Base-by-base conservation (phyloP, 2,888 invertebrate genomes). In the Yponomeuta sedellus region DNA sequence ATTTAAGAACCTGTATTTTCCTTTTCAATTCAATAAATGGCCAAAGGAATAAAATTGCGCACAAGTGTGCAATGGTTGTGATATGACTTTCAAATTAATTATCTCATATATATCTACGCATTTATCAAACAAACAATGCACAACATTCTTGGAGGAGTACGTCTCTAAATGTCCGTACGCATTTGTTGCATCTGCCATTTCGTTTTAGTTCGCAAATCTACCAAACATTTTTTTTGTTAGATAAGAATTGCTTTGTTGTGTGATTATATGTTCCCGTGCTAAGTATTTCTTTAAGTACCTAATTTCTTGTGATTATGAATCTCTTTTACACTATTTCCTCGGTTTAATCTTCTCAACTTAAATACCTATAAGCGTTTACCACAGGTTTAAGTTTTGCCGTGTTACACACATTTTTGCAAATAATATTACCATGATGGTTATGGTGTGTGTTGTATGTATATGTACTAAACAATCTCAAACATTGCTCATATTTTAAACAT, bases 11-110 rank as follows among this genome's bases (percentile, higher is more conserved):
- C 22, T 52, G 8, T 34, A 61, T 62, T 44, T 56, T 66, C 22
- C 19, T 63, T 39, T 63, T n/a, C 10, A 34, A 63, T 61, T 61
- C 34, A 57, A 34, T 57, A 59, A 58, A 61, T 65, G 65, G 86
- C 86, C 83, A 85, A 85, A 83, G 82, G 79, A 78, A 84, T 80
- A 81, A 85, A 83, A 82, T 82, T 75, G 74, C 73, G 77, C 75
- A 76, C 79, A 73, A 70, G 68, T 67, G 71, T 75, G 76, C 76
- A 75, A 77, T 71, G 85, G 87, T 87, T 88, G 86, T 86, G 85
- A 85, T 65, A 65, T 65, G 58, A 65, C 57, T 65, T 64, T 64
- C 25, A n/a, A 64, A 56, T 56, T 52, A 22, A 56, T 52, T 52
- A 52, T 52, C 16, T 52, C 44, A 12, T 52, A 52, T 16, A 3